Evolutionary conservation across 2,113 vertebrate species (phyloP).

Genomic region (Gila orcuttii): DNA sequence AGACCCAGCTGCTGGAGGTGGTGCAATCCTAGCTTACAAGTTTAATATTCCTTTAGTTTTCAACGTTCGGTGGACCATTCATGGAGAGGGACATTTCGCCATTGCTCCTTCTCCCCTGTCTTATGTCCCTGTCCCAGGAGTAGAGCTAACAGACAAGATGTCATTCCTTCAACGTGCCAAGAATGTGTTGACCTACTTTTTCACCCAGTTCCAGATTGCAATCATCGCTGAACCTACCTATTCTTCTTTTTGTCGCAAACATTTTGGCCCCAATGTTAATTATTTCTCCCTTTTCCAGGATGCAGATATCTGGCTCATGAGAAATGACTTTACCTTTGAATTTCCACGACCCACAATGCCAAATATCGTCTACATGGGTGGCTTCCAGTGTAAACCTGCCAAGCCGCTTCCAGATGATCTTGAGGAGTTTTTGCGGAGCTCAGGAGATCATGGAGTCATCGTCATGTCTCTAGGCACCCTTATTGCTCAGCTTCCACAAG

Average conservation of each 20-base stretch:
- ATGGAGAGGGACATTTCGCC: conserved; percentile 72
- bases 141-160: conserved; percentile 74
- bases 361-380: conserved; percentile 59
- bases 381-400: conserved; percentile 60
- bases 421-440: conserved; percentile 63
- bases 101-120: conserved; percentile 73
- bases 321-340: conserved; percentile 74
- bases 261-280: conserved; percentile 71
- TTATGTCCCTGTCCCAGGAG: conserved; percentile 71
- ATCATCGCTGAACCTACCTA: conserved; percentile 58
- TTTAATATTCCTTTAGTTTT: conserved; percentile 73
- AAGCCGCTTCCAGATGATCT: conserved; percentile 53
- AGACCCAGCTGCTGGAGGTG: conserved; percentile 67
- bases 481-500: conserved; percentile 59
- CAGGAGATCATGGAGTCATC: conserved; percentile 71
- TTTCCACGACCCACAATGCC: conserved; percentile 61
- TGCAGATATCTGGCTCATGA: conserved; percentile 76
- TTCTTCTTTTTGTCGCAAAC: conserved; percentile 59
- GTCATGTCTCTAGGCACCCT: conserved; percentile 74
- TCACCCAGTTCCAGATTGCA: conserved; percentile 36
- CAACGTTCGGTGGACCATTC: conserved; percentile 74
- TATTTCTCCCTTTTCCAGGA: conserved; percentile 67
- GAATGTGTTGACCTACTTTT: conserved; percentile 63
- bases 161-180: conserved; percentile 69
- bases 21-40: conserved; percentile 67